Evolutionary conservation across 2,113 vertebrate genomes (phyloP).

Genomic region (Atherinomorus stipes): DNA sequence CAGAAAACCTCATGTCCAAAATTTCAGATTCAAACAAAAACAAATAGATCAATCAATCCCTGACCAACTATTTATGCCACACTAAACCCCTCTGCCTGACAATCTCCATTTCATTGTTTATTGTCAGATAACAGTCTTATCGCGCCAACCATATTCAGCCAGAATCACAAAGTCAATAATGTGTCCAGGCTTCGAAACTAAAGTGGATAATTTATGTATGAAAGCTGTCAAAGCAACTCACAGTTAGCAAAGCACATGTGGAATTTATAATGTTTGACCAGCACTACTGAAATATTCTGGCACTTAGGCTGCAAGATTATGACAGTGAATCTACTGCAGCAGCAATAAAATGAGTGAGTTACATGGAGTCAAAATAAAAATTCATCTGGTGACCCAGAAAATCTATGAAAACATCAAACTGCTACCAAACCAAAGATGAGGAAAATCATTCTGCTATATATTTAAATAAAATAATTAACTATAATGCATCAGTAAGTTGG

Average conservation of each 20-base stretch:
- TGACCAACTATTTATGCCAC: no score
- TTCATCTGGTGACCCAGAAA: neutral
- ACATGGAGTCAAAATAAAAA: slow-evolving; percentile 1
- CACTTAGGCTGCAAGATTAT: neutral
- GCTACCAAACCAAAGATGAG: no score
- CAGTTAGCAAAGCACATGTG: slow-evolving; percentile 24
- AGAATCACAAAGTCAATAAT: neutral
- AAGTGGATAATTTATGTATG: neutral
- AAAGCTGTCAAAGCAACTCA: slow-evolving; percentile 1
- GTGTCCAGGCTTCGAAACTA: slow-evolving; percentile 7
- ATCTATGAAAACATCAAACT: no score
- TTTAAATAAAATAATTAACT: no score
- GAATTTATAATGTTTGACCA: slow-evolving; percentile 42
- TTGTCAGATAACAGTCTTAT: slow-evolving; percentile 6
- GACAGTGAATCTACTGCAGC: neutral
- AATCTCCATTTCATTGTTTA: neutral
- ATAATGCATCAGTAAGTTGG: no score
- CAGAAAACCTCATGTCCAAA: no score
- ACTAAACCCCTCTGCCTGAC: no score
- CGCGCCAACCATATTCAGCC: neutral
- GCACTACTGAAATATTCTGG: slow-evolving; percentile 11
- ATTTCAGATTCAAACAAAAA: no score
- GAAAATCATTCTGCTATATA: no score
- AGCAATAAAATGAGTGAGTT: neutral
- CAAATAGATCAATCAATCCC: no score